Base-by-base conservation (phyloP, 2,888 invertebrate species). In the Leistus spinibarbis region DNA sequence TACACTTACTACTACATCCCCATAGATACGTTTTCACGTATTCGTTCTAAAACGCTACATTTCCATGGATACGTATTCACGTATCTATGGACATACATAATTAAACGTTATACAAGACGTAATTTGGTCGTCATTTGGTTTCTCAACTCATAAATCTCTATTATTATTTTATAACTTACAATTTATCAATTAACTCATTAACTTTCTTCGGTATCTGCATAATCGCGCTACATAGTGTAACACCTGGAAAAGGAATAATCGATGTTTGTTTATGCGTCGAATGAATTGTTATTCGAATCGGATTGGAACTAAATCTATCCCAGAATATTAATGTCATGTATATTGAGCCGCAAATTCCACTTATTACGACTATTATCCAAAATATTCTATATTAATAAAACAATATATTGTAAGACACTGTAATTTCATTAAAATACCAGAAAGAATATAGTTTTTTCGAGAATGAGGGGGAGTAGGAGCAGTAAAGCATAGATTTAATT, bases 281-380 rank as follows among this genome's bases (percentile, higher is more conserved):
- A 69, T 80, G 71, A 73, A 85, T 81, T 3, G 82, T 82, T 0
- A 84, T 84, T 73, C 84, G 79, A 0, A 82, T 85, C 1, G 86
- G 86, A 78, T 84, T 84, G 60, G 81, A 80, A 1, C 79, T 79
- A 76, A 83, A 85, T 75, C 85, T 81, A 10, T 69, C 56, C 81
- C 83, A 82, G 78, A 85, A 84, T 66, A 84, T 79, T n/a, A 80
- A 69, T 9, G 85, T 81, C 83, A 86, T 83, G 57, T 84, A 78
- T 1, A 78, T 79, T n/a, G 85, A 81, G 63, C 82, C 82, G 17
- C 75, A 65, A 3, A 82, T 56, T 13, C 83, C 81, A 56, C 70
- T 73, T 20, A 82, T 72, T 3, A 83, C 79, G 2, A 84, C 78
- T 3, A 81, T 0, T 16, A 77, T 57, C 85, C 84, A 84, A 69